Evolutionary conservation across 2,888 invertebrate species (phyloP).

Genomic region (Synanthedon tipuliformis): DNA sequence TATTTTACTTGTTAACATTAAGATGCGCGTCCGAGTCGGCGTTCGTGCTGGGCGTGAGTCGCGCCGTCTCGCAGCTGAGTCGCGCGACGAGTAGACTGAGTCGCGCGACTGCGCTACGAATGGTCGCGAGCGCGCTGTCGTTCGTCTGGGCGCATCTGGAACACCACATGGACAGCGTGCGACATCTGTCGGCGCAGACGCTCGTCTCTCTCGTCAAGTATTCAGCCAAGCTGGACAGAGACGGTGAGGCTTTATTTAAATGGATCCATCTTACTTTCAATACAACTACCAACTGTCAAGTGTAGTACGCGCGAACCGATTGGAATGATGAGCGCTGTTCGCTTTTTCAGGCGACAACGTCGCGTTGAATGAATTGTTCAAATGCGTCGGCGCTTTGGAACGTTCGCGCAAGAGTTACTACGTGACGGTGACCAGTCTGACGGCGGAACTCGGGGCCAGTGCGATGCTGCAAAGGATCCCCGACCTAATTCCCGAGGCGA

Average conservation of each 20-base stretch:
- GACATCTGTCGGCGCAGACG: conserved; percentile 68
- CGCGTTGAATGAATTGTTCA: conserved; percentile 28
- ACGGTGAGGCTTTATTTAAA: conserved; percentile 25
- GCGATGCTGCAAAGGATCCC: conserved; percentile 16
- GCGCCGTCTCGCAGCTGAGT: conserved; percentile 37
- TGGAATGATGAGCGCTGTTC: too few relatives aligned
- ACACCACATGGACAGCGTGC: conserved; percentile 74
- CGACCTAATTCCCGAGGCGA: conserved; percentile 14
- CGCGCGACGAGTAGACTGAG: conserved; percentile 14
- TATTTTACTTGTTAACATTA: too few relatives aligned
- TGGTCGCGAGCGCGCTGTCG: neutral
- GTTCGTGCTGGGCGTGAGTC: conserved; percentile 31
- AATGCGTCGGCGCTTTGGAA: conserved; percentile 30
- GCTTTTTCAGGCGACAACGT: conserved; percentile 20
- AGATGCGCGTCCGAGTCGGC: conserved; percentile 43
- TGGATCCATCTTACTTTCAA: too few relatives aligned
- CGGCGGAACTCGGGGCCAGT: conserved; percentile 17
- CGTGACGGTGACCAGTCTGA: conserved; percentile 25
- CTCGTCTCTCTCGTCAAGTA: conserved; percentile 31
- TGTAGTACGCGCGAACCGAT: too few relatives aligned
- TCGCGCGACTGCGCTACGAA: neutral
- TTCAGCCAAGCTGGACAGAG: conserved; percentile 22
- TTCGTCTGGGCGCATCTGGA: conserved; percentile 73
- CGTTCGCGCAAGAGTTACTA: conserved; percentile 30
- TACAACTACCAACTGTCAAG: too few relatives aligned